Evolutionary conservation across 2,113 vertebrate genomes (phyloP).

Genomic region (Atractosteus spatula): DNA sequence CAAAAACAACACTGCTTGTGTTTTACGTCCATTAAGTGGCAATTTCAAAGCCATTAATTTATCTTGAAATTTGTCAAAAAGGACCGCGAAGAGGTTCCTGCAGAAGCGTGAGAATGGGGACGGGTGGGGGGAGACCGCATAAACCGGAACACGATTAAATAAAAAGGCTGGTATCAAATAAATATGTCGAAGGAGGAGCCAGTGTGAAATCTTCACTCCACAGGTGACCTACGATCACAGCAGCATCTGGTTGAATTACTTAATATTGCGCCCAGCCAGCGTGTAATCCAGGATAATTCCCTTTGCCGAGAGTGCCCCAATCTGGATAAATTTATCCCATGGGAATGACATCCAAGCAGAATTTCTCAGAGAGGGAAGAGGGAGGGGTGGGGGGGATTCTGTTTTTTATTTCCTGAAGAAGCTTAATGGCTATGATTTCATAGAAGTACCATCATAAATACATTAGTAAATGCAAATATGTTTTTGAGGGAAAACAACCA

Average conservation of each 20-base stretch:
- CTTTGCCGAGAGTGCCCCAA: constrained; percentile 69
- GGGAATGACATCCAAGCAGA: constrained; percentile 55
- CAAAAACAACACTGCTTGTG: constrained; percentile 29
- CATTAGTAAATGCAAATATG: constrained; percentile 46
- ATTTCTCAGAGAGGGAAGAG: constrained; percentile 40
- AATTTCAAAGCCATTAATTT: constrained; percentile 70
- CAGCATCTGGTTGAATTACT: constrained; percentile 76
- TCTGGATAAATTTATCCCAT: constrained; percentile 69
- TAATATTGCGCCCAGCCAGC: constrained; percentile 65
- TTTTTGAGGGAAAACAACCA: constrained; percentile 45
- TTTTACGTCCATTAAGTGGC: constrained; percentile 57
- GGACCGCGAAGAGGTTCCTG: constrained; percentile 23
- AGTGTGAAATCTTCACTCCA: constrained; percentile 26
- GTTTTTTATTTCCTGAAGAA: background rate
- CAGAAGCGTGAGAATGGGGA: background rate
- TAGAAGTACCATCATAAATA: constrained; percentile 52
- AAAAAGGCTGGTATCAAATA: background rate
- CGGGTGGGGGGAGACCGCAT: background rate
- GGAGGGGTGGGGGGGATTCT: constrained; percentile 35
- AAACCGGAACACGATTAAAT: too few relatives aligned
- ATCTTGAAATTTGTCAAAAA: constrained; percentile 56
- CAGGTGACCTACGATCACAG: constrained; percentile 62
- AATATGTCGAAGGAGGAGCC: constrained; percentile 15
- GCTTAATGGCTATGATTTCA: constrained; percentile 24
- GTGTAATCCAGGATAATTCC: constrained; percentile 76